A percentile compares a stretch with the other conserved stretches of the same genome.
phyloP scores from a whole-genome alignment of 2,888 invertebrate genomes.

The Heteromurus nitidus region DNA sequence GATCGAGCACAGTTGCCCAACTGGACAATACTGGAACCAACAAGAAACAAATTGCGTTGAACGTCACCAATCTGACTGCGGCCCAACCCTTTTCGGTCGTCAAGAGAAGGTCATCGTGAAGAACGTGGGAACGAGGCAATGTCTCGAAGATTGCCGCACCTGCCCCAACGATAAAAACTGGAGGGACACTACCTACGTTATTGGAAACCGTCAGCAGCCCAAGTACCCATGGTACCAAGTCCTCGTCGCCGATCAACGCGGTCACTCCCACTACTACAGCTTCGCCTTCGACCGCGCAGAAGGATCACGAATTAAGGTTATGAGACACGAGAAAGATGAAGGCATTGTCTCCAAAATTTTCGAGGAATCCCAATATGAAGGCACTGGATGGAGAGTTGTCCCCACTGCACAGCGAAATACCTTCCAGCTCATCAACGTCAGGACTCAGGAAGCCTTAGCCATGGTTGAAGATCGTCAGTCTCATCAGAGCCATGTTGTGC shows the following conservation, averaged over 20 bases:
- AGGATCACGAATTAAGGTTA: slow-evolving; percentile 14
- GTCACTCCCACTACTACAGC: slow-evolving; percentile 25
- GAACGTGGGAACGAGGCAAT: slow-evolving; percentile 24
- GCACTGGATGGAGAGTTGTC: slow-evolving; percentile 35
- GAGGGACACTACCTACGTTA: slow-evolving; percentile 12
- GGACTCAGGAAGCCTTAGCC: slow-evolving; percentile 26
- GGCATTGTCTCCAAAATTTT: slow-evolving; percentile 25
- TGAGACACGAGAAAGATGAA: neutral
- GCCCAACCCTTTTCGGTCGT: slow-evolving; percentile 31
- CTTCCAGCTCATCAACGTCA: slow-evolving; percentile 38
- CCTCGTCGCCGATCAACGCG: slow-evolving; percentile 27
- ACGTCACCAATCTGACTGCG: slow-evolving; percentile 45
- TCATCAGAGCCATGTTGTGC: slow-evolving; percentile 27
- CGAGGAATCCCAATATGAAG: neutral
- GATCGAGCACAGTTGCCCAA: slow-evolving; percentile 15
- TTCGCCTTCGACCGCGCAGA: slow-evolving; percentile 39
- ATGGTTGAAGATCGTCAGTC: slow-evolving; percentile 31
- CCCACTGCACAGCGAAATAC: slow-evolving; percentile 26
- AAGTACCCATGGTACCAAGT: slow-evolving; percentile 45
- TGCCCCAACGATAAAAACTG: slow-evolving; percentile 44
- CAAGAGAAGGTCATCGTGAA: slow-evolving; percentile 23
- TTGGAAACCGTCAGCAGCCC: slow-evolving; percentile 20
- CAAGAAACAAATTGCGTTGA: slow-evolving; percentile 22
- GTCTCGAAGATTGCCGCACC: slow-evolving; percentile 41
- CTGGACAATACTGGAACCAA: slow-evolving; percentile 41